Percentiles rank a stretch among this genome's conserved stretches.
Conservation (phyloP, 2,888 invertebrate genomes). For the Mythimna albipuncta region DNA sequence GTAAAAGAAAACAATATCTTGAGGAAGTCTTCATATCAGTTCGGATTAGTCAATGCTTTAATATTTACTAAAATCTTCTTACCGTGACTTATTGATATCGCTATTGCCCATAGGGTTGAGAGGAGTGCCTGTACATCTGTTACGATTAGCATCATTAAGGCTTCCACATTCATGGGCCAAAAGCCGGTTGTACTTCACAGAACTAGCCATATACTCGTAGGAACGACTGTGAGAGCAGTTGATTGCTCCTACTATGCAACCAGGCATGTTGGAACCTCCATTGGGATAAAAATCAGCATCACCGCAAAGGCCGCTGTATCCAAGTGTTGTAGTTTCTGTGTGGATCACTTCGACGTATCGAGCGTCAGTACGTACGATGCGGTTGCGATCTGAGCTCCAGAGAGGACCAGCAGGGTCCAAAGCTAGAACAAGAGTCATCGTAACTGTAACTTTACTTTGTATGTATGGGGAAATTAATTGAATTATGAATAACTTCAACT, state of each 20-base stretch:
- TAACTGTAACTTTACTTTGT: neutral
- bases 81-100: conserved; percentile 50
- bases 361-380: conserved; percentile 73
- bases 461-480: too few relatives aligned
- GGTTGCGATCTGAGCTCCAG: conserved; percentile 72
- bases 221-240: conserved; percentile 79
- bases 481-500: too few relatives aligned
- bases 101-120: conserved; percentile 49
- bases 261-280: conserved; percentile 80
- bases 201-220: conserved; percentile 78
- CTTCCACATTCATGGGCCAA: conserved; percentile 73
- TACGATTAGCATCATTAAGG: conserved; percentile 66
- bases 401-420: conserved; percentile 85
- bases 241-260: conserved; percentile 70
- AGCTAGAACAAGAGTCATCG: conserved; percentile 64
- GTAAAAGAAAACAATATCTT: conserved; percentile 17
- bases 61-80: conserved; percentile 3
- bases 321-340: conserved; percentile 77
- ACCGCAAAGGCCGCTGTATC: conserved; percentile 74
- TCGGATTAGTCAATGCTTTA: neutral
- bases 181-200: conserved; percentile 75
- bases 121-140: conserved; percentile 66
- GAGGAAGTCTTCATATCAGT: neutral
- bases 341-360: conserved; percentile 85
- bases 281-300: conserved; percentile 83